Percentiles rank a stretch among this genome's conserved stretches.
phyloP scores from a whole-genome alignment of 2,888 invertebrate species.

The Buathra laborator region DNA sequence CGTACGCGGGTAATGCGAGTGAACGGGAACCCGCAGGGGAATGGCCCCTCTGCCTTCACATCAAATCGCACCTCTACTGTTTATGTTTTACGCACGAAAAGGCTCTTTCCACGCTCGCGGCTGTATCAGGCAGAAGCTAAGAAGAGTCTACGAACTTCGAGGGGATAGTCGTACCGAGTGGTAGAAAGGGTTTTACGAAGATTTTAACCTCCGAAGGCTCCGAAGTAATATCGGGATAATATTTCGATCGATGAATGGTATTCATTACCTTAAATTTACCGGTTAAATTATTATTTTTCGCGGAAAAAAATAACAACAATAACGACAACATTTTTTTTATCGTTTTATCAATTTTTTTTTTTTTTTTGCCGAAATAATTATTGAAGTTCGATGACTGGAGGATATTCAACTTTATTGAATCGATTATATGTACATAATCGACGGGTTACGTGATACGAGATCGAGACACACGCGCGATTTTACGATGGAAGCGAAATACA shows the following conservation, averaged over 20 bases:
- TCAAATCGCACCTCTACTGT: constrained; percentile 84
- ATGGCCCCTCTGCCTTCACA: constrained; percentile 72
- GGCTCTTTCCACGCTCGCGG: constrained; percentile 50
- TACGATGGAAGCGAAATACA: constrained; percentile 22
- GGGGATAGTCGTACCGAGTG: constrained; percentile 28
- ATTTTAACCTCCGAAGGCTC: constrained; percentile 44
- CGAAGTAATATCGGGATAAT: background rate
- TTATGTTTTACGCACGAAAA: constrained; percentile 78
- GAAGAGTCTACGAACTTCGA: constrained; percentile 58
- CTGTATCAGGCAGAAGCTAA: constrained; percentile 4
- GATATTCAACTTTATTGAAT: background rate
- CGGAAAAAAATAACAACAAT: background rate
- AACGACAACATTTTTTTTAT: background rate
- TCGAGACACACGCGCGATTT: background rate
- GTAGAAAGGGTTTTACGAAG: constrained; percentile 15
- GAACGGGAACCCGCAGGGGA: constrained; percentile 45
- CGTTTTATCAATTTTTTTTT: background rate
- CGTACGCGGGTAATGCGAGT: constrained; percentile 25
- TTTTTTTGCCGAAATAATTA: background rate
- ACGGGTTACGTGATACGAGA: background rate
- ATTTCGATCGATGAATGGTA: background rate
- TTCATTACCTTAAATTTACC: background rate
- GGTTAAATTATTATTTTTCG: background rate
- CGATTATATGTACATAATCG: background rate
- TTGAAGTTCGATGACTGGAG: constrained; percentile 19